These are phyloP conservation scores for Brachyrhaphis roseni DNA, from an alignment of 2,797 vertebrate species.

Conservation along the genomic window DNA sequence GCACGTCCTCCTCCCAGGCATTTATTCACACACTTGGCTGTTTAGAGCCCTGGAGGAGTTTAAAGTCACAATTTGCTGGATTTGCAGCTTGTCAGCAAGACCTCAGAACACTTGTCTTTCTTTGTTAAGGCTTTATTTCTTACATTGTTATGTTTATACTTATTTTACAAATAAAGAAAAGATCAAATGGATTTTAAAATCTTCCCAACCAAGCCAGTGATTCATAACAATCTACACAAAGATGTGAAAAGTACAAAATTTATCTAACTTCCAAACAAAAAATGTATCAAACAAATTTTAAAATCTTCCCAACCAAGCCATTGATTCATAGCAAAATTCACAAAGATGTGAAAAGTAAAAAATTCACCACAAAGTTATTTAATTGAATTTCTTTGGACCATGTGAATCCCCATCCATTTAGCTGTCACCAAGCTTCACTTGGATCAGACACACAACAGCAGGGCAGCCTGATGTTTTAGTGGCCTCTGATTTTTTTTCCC, in stretches of 20 bases:
- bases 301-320: constrained; percentile 6
- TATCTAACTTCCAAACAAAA: background rate
- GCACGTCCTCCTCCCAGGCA: constrained; percentile 9
- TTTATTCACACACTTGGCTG: constrained; percentile 38
- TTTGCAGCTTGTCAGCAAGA: constrained; percentile 39
- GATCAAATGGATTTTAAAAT: background rate
- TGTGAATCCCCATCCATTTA: constrained; percentile 23
- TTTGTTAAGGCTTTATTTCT: constrained; percentile 1
- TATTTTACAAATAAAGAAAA: background rate
- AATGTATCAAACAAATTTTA: background rate
- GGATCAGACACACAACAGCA: constrained; percentile 14
- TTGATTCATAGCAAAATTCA: constrained; percentile 19
- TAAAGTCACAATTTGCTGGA: constrained; percentile 35
- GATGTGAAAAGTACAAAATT: background rate
- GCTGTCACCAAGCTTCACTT: constrained; percentile 17
- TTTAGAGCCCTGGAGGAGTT: constrained; percentile 27
- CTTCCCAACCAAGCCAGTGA: constrained; percentile 16
- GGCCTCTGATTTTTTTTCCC: background rate
- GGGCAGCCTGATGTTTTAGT: constrained; percentile 8
- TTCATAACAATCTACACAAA: constrained; percentile 4
- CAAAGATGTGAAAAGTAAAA: background rate
- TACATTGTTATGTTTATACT: background rate
- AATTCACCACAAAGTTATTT: background rate
- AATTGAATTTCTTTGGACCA: background rate
- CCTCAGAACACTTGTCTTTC: constrained; percentile 6